Evolutionary conservation across 2,797 vertebrate genomes (phyloP), one percentile per base, ranked within the genome.

Genomic region (Linurgus olivaceus): DNA sequence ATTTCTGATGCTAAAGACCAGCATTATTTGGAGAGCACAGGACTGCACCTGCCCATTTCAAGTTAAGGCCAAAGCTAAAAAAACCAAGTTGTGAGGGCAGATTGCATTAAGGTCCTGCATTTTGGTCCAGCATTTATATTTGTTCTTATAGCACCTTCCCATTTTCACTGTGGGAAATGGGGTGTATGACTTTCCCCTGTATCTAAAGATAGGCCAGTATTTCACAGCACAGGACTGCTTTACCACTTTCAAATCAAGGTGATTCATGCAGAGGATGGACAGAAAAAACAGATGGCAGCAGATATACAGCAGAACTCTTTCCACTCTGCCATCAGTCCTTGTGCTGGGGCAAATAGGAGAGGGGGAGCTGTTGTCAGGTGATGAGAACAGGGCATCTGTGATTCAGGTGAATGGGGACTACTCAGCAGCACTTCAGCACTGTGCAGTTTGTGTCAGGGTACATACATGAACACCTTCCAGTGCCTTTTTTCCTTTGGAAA

Each of bases 171-270:
- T 19, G 62, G 44, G 7, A 6, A 6, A 15, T 0, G 1, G 17
- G 19, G 5, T 2, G 2, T 7, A 1, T 3, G 6, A 42, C 24
- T 16, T 45, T 3, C 7, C 20, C 28, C 13, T 0, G 0, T 5
- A 31, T 1, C 37, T 13, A 33, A 25, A 29, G 6, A 14, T 8
- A 31, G 12, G 47, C 15, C 15, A 37, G 40, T 9, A 28, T 50
- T 42, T 42, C 57, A 57, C 2, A 2, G 15, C 2, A 76, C 9
- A 31, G 57, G 37, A 38, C 31, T 70, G 59, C 63, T 87, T 70
- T 48, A 31, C n/a, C 35, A 59, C 87, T 80, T 71, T 8, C 6
- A 23, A 24, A 70, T 23, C 6, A 75, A 67, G 8, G 50, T 5
- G 18, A 45, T 6, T 35, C 16, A 21, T 2, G 1, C 28, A 2